Percentiles rank a stretch among this genome's conserved stretches.
These are phyloP conservation scores for Alectoris magna DNA, from an alignment of 2,797 vertebrate genomes.

Conservation along the genomic window DNA sequence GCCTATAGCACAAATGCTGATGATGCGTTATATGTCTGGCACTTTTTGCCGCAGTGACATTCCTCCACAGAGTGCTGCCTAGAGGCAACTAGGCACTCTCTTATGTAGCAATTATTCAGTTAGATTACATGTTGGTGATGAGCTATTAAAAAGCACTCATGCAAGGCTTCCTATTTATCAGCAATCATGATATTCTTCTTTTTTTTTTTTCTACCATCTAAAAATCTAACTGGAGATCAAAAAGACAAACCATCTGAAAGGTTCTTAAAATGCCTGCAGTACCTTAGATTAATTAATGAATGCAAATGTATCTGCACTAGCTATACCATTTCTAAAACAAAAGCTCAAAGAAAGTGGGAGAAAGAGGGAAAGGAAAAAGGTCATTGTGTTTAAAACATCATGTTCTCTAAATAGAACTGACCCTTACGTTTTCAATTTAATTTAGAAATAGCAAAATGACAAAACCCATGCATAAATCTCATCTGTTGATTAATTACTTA, in stretches of 20 bases:
- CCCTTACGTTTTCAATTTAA: not conserved
- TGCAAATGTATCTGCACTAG: not conserved
- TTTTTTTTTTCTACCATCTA: conserved; percentile 1
- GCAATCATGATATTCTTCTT: not conserved
- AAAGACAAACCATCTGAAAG: not conserved
- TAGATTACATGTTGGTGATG: conserved; percentile 72
- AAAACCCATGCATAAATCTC: not conserved
- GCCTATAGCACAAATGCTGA: conserved; percentile 51
- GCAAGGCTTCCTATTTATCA: conserved; percentile 72
- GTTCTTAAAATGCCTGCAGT: not conserved
- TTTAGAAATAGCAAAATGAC: not conserved
- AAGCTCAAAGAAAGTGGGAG: not conserved
- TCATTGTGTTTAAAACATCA: not conserved
- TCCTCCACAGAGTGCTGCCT: conserved; percentile 60
- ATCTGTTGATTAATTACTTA: not conserved
- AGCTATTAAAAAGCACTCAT: conserved; percentile 70
- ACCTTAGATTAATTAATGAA: not conserved
- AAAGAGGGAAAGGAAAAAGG: not conserved
- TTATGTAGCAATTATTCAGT: conserved; percentile 69
- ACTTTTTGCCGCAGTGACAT: conserved; percentile 68
- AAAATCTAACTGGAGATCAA: conserved; percentile 14
- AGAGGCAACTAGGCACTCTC: conserved; percentile 53
- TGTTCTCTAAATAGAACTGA: not conserved
- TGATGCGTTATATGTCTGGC: conserved; percentile 55
- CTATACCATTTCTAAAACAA: not conserved